phyloP scores from a whole-genome alignment of 2,888 invertebrate species.

The Oasisia sp. region DNA sequence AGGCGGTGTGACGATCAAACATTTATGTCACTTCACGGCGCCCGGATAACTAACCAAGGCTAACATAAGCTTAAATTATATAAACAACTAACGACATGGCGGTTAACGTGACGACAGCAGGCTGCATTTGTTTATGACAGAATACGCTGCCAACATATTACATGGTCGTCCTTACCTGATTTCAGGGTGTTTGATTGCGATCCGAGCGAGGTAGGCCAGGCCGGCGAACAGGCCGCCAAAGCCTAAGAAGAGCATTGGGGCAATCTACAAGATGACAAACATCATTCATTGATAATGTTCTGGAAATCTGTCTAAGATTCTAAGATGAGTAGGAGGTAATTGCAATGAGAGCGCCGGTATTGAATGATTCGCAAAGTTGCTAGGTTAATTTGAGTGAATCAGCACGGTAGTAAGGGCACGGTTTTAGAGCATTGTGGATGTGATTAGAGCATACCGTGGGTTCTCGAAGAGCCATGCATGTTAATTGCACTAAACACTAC shows the following conservation, averaged over 20 bases:
- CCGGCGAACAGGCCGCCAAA: neutral
- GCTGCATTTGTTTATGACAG: neutral
- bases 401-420: too few species aligned
- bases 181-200: constrained; percentile 24
- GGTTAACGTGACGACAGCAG: neutral
- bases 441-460: too few species aligned
- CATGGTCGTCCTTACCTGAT: constrained; percentile 17
- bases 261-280: neutral
- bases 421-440: too few species aligned
- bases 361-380: too few species aligned
- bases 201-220: constrained; percentile 19
- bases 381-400: too few species aligned
- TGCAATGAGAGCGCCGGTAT: neutral
- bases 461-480: too few species aligned
- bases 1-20: neutral
- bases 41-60: too few species aligned
- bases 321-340: neutral
- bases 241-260: neutral
- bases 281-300: neutral
- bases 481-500: too few species aligned
- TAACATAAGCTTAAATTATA: neutral
- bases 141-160: neutral
- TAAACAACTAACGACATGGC: neutral
- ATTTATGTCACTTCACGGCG: neutral
- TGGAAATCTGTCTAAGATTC: neutral